Conservation (phyloP, 2,888 invertebrate species). For the Nomada ferruginata region DNA sequence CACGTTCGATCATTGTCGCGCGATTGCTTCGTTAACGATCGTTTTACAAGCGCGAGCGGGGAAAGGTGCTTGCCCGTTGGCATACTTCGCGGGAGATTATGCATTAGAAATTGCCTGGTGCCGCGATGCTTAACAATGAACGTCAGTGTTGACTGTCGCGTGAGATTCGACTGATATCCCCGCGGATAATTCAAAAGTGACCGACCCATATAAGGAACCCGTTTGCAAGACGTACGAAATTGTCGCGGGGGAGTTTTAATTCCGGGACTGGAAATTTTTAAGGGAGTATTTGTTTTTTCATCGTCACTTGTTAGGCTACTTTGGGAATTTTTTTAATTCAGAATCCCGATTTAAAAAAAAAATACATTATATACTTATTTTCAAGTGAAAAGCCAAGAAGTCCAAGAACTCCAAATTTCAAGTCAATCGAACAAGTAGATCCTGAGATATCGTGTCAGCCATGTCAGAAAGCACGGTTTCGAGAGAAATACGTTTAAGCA, state of each 20-base stretch:
- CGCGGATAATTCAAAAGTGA: conserved; percentile 5
- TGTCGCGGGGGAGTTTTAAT: conserved; percentile 19
- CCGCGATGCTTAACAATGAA: background rate
- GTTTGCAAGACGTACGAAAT: conserved; percentile 10
- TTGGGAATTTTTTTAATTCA: too few species aligned
- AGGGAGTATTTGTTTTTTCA: too few species aligned
- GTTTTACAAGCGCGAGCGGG: conserved; percentile 6
- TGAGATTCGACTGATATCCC: conserved; percentile 8
- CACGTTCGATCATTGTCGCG: conserved; percentile 17
- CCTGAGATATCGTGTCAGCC: too few species aligned
- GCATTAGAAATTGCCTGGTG: conserved; percentile 34
- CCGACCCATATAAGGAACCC: conserved; percentile 8
- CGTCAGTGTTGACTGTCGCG: conserved; percentile 6
- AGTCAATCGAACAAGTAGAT: too few species aligned
- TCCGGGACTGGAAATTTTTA: background rate
- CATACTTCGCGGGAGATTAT: conserved; percentile 53
- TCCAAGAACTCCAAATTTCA: too few species aligned
- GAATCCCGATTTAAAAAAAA: too few species aligned
- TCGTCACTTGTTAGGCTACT: too few species aligned
- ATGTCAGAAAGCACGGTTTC: too few species aligned
- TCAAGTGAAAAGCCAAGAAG: too few species aligned
- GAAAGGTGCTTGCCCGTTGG: conserved; percentile 12
- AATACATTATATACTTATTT: too few species aligned
- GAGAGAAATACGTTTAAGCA: too few species aligned
- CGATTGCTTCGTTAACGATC: conserved; percentile 50